Evolutionary conservation across 1,140 invertebrate genomes (phyloP).

Genomic region (Drosophila cardini): DNA sequence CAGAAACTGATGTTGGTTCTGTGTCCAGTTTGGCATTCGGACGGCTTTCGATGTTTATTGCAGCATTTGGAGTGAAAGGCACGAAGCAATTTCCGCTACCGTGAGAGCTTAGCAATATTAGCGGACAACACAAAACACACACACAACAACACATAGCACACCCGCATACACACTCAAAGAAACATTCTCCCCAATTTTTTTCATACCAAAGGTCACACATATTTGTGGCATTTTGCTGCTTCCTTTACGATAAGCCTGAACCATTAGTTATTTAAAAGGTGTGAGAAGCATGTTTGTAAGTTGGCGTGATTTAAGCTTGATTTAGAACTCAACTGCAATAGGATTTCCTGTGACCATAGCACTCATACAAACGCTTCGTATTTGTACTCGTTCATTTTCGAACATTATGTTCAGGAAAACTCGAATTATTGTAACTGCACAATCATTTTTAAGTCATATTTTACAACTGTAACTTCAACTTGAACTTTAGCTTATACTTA

Average conservation of each 20-base stretch:
- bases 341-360: constrained; percentile 25
- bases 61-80: constrained; percentile 79
- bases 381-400: not conserved
- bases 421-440: constrained; percentile 5
- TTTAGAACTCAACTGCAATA: constrained; percentile 34
- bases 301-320: constrained; percentile 56
- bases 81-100: constrained; percentile 80
- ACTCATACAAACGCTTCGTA: not conserved
- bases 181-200: not conserved
- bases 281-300: constrained; percentile 43
- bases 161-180: constrained; percentile 1
- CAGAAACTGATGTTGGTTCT: constrained; percentile 10
- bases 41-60: constrained; percentile 81
- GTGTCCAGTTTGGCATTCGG: constrained; percentile 73
- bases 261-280: constrained; percentile 45
- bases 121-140: constrained; percentile 44
- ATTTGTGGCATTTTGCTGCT: constrained; percentile 60
- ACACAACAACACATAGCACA: not conserved
- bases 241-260: constrained; percentile 48
- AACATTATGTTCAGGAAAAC: not conserved
- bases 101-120: constrained; percentile 81
- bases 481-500: constrained; percentile 4
- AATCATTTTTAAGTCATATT: constrained; percentile 6
- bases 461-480: not conserved
- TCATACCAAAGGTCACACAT: constrained; percentile 45